A percentile compares a stretch with the other conserved stretches of the same genome.
Conservation (phyloP, 2,888 invertebrate species). For the Anodontia alba region DNA sequence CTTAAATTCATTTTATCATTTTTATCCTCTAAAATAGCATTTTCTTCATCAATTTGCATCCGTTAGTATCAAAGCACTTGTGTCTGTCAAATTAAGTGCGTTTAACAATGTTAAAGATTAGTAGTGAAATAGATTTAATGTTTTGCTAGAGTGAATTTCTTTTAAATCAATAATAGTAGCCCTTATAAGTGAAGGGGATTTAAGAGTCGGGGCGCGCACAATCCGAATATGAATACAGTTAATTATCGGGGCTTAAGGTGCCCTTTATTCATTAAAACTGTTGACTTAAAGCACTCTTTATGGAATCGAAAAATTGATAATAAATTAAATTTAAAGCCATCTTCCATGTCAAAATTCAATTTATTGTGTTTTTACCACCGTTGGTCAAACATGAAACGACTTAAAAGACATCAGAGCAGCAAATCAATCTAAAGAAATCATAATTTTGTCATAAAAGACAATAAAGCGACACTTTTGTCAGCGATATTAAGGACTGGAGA, state of each 20-base stretch:
- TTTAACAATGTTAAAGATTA: conserved; percentile 15
- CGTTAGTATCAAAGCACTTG: not conserved
- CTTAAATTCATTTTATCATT: too few species aligned
- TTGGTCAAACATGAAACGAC: conserved; percentile 54
- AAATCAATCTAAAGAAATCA: conserved; percentile 23
- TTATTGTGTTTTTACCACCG: conserved; percentile 44
- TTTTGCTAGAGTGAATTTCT: not conserved
- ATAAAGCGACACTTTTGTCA: conserved; percentile 16
- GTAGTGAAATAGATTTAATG: conserved; percentile 18
- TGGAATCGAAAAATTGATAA: conserved; percentile 38
- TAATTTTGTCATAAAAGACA: conserved; percentile 50
- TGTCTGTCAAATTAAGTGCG: conserved; percentile 6
- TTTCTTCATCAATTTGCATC: too few species aligned
- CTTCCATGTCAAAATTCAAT: conserved; percentile 27
- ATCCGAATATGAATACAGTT: conserved; percentile 46
- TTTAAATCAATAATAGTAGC: conserved; percentile 3
- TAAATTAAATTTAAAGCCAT: conserved; percentile 45
- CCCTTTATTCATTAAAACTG: conserved; percentile 42
- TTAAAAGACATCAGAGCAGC: conserved; percentile 38
- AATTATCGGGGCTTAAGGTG: conserved; percentile 47
- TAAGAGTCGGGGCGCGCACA: conserved; percentile 1
- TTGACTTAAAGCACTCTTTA: conserved; percentile 41
- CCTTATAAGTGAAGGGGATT: conserved; percentile 12
- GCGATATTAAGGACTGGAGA: not conserved
- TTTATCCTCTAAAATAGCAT: too few species aligned